Evolutionary conservation across 2,888 invertebrate genomes (phyloP).

Genomic region (Drosophila anceps): DNA sequence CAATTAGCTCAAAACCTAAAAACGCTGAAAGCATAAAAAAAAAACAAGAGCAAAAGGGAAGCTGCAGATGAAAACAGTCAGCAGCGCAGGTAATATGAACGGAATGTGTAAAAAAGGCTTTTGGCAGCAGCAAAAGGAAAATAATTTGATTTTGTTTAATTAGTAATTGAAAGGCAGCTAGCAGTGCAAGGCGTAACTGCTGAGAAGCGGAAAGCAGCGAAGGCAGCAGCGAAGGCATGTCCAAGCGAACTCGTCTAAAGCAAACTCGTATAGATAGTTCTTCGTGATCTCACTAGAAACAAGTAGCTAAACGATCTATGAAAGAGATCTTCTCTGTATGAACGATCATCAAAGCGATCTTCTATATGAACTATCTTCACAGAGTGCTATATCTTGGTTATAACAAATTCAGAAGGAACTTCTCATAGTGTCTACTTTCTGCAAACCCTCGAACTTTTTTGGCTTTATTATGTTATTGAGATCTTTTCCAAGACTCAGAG

Average conservation of each 20-base stretch:
- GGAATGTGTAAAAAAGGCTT: slow-evolving; percentile 34
- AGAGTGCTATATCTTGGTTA: too few species aligned
- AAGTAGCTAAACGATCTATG: background rate
- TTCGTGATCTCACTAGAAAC: background rate
- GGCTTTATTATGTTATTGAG: too few species aligned
- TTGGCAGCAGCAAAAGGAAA: background rate
- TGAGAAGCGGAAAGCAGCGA: background rate
- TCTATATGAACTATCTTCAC: too few species aligned
- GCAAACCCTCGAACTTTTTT: too few species aligned
- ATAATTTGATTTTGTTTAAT: background rate
- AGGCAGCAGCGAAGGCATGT: background rate
- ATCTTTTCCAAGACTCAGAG: too few species aligned
- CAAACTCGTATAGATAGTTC: background rate
- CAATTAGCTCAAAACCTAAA: slow-evolving; percentile 44
- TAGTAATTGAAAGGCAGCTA: background rate
- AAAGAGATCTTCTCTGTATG: background rate
- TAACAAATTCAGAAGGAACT: background rate
- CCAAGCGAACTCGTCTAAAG: background rate
- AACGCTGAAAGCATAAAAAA: background rate
- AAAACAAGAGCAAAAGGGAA: background rate
- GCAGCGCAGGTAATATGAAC: slow-evolving; percentile 28
- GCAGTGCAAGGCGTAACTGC: background rate
- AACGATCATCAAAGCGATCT: too few species aligned
- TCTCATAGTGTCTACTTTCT: background rate
- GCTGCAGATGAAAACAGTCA: slow-evolving; percentile 3